phyloP scores from a whole-genome alignment of 2,113 vertebrate species.

The Myocastor coypus region DNA sequence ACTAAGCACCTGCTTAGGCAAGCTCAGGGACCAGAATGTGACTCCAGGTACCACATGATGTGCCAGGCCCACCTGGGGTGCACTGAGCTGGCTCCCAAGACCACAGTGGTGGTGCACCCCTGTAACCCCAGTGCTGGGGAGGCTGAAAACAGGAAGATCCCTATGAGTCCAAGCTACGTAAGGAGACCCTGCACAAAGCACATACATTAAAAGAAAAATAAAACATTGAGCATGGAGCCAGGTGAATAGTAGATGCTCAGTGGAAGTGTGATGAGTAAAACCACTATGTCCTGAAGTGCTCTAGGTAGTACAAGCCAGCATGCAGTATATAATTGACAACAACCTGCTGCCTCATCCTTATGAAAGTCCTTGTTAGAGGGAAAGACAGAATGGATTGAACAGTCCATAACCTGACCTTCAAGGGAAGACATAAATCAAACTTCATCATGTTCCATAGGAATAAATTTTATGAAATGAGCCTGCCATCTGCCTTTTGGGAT shows the following conservation, averaged over 20 bases:
- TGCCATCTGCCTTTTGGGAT: slow-evolving; percentile 73
- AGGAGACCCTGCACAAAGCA: too few relatives aligned
- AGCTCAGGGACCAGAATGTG: too few relatives aligned
- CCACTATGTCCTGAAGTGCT: neutral
- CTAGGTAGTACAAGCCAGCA: neutral
- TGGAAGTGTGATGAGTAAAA: neutral
- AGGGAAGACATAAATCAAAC: slow-evolving; percentile 73
- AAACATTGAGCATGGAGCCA: neutral
- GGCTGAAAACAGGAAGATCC: too few relatives aligned
- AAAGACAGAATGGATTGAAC: slow-evolving; percentile 54
- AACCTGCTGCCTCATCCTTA: neutral
- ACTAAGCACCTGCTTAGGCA: too few relatives aligned
- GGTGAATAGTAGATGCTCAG: neutral
- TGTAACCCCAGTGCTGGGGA: too few relatives aligned
- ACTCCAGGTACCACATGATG: too few relatives aligned
- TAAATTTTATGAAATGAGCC: slow-evolving; percentile 78
- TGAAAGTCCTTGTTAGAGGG: slow-evolving; percentile 42
- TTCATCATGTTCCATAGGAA: slow-evolving; percentile 76
- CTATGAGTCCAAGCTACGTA: too few relatives aligned
- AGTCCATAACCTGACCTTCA: slow-evolving; percentile 72
- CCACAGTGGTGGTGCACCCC: too few relatives aligned
- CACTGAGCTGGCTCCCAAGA: too few relatives aligned
- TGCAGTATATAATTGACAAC: neutral
- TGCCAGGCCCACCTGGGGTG: too few relatives aligned
- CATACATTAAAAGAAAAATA: too few relatives aligned